These are phyloP conservation scores for Ips typographus DNA, from an alignment of 1,140 invertebrate genomes.

Conservation along the genomic window DNA sequence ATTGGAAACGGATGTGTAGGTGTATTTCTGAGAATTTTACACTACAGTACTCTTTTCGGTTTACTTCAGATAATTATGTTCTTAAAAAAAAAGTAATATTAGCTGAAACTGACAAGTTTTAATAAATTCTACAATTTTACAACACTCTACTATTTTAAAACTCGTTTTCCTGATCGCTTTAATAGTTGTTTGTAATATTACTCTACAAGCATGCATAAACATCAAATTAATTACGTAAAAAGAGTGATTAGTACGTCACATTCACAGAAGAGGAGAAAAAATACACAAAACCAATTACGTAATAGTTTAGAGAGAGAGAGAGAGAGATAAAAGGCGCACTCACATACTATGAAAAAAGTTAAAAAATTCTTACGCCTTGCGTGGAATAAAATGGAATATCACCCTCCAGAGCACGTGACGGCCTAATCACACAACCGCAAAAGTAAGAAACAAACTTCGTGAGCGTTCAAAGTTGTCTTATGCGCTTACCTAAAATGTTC, in stretches of 20 bases:
- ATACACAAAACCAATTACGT: too few species aligned
- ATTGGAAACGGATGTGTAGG: too few species aligned
- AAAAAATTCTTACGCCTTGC: not conserved
- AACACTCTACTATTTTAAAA: too few species aligned
- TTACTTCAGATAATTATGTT: too few species aligned
- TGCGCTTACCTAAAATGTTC: slow-evolving; percentile 53
- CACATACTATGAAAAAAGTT: not conserved
- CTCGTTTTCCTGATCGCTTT: too few species aligned
- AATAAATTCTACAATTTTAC: too few species aligned
- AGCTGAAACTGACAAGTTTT: too few species aligned
- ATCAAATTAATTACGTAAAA: not conserved
- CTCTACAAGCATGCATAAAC: slow-evolving; percentile 1
- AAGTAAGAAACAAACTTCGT: not conserved
- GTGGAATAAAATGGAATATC: not conserved
- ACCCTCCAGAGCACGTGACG: not conserved
- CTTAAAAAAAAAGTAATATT: too few species aligned
- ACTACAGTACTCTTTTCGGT: too few species aligned
- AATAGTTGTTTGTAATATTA: not conserved
- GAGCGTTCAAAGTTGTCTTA: slow-evolving; percentile 17
- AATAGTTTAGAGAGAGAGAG: too few species aligned
- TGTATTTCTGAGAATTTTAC: too few species aligned
- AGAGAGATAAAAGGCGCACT: too few species aligned
- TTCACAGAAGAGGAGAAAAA: not conserved
- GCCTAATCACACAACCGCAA: not conserved
- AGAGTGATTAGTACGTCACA: not conserved